These are phyloP conservation scores for Sarcophaga variegata DNA, from an alignment of 2,888 invertebrate genomes.

Conservation along the genomic window DNA sequence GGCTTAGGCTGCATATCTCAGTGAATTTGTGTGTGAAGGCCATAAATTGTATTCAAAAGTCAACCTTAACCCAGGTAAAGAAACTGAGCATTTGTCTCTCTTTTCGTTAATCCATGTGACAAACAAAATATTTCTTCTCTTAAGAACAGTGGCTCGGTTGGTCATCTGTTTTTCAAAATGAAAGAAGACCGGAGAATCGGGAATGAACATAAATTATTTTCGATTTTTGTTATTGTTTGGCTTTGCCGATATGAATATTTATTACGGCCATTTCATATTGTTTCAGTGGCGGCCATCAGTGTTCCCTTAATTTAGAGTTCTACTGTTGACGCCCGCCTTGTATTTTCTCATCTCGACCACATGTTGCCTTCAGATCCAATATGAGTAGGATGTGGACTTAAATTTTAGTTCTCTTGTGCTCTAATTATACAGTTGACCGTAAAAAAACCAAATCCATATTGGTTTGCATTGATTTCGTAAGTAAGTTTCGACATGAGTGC, in stretches of 20 bases:
- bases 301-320: slow-evolving; percentile 30
- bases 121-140: slow-evolving; percentile 25
- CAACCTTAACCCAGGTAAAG: slow-evolving; percentile 23
- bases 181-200: not conserved
- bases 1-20: not conserved
- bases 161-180: slow-evolving; percentile 1
- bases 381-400: slow-evolving; percentile 21
- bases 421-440: slow-evolving; percentile 59
- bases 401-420: slow-evolving; percentile 35
- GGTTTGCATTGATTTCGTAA: slow-evolving; percentile 8
- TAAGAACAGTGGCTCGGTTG: slow-evolving; percentile 8
- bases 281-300: slow-evolving; percentile 22
- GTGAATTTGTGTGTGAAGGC: slow-evolving; percentile 39
- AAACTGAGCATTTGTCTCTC: not conserved
- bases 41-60: slow-evolving; percentile 60
- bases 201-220: slow-evolving; percentile 40
- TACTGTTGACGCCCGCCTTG: not conserved
- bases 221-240: slow-evolving; percentile 27
- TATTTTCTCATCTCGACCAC: slow-evolving; percentile 38
- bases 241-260: slow-evolving; percentile 12
- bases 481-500: not conserved
- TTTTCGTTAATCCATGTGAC: slow-evolving; percentile 16
- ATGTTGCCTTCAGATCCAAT: slow-evolving; percentile 40
- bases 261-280: slow-evolving; percentile 19
- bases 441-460: slow-evolving; percentile 40